Conservation (phyloP, 2,113 vertebrate genomes). For the Rallus limicola region DNA sequence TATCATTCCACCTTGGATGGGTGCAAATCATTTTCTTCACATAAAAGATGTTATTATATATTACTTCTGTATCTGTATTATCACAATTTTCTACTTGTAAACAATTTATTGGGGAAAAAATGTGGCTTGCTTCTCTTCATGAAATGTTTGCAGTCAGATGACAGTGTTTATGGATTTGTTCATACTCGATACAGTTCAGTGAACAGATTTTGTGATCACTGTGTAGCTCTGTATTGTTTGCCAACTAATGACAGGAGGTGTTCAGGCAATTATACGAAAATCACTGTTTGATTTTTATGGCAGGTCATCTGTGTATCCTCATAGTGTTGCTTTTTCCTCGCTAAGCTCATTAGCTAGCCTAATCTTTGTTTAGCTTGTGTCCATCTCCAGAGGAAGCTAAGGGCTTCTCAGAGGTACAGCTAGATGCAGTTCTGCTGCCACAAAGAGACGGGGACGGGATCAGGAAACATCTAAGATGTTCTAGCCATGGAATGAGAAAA, state of each 20-base stretch:
- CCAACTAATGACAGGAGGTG: slow-evolving; percentile 25
- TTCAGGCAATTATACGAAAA: slow-evolving; percentile 21
- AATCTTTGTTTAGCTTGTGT: background rate
- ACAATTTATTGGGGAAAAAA: background rate
- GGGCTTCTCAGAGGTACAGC: background rate
- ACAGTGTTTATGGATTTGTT: slow-evolving; percentile 17
- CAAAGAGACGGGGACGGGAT: background rate
- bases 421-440: background rate
- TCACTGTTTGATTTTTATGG: background rate
- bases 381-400: background rate
- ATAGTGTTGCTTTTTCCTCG: background rate
- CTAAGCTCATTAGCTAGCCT: background rate
- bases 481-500: background rate
- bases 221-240: background rate
- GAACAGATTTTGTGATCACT: slow-evolving; percentile 30
- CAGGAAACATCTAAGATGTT: background rate
- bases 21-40: background rate
- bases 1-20: background rate
- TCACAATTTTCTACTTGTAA: background rate
- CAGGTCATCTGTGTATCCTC: background rate
- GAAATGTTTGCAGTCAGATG: slow-evolving; percentile 20
- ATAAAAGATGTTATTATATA: background rate
- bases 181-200: background rate
- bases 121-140: background rate
- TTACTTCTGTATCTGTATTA: background rate